Conservation (phyloP, 1,140 invertebrate species). For the Cydia amplana region DNA sequence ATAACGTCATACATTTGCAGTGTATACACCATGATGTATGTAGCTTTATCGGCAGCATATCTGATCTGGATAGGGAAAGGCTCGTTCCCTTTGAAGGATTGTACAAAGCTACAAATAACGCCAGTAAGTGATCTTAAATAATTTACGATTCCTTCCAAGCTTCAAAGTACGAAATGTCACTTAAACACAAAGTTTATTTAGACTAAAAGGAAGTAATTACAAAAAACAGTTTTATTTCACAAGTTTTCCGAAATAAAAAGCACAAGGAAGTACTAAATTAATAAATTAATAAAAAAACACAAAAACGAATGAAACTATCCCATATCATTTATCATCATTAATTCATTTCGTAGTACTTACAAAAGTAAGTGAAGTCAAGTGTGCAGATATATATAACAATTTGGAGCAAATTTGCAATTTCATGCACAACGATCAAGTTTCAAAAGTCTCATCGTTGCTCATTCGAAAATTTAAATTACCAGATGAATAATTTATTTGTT, state of each 20-base stretch:
- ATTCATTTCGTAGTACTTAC: too few species aligned
- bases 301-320: too few species aligned
- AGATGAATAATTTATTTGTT: constrained; percentile 35
- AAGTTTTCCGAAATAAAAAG: too few species aligned
- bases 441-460: constrained; percentile 21
- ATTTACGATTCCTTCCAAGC: neutral
- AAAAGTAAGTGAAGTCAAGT: neutral
- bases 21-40: constrained; percentile 64
- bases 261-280: too few species aligned
- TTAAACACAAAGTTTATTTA: neutral
- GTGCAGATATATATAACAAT: neutral
- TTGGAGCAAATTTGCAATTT: constrained; percentile 22
- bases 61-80: constrained; percentile 71
- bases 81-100: constrained; percentile 65
- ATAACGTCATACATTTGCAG: constrained; percentile 66
- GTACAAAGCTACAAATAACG: constrained; percentile 65
- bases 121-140: constrained; percentile 50
- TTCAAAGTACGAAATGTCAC: neutral
- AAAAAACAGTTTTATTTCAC: too few species aligned
- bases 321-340: too few species aligned
- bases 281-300: too few species aligned
- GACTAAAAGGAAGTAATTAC: neutral
- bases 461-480: constrained; percentile 15
- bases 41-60: constrained; percentile 58
- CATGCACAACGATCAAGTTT: constrained; percentile 12